A percentile compares a stretch with the other conserved stretches of the same genome.
These are phyloP conservation scores for Butorides virescens DNA, from an alignment of 2,113 vertebrate genomes.

Conservation along the genomic window DNA sequence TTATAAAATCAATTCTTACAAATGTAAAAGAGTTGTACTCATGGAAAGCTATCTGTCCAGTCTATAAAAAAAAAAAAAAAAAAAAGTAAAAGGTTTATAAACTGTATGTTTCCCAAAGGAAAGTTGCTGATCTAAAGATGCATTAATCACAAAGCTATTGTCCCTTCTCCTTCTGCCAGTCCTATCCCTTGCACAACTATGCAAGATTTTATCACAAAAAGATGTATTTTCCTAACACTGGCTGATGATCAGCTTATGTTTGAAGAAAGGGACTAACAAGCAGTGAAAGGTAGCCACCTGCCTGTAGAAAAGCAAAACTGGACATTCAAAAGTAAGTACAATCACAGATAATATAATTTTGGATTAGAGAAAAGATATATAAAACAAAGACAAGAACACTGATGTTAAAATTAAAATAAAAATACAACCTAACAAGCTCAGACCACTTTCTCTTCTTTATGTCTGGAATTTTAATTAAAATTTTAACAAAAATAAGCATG, in stretches of 20 bases:
- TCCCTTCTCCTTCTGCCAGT: background rate
- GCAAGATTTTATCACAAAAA: background rate
- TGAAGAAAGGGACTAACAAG: background rate
- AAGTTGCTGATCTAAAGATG: background rate
- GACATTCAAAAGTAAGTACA: background rate
- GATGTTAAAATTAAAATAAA: background rate
- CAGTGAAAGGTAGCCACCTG: conserved; percentile 21
- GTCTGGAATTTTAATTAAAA: background rate
- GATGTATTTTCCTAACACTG: background rate
- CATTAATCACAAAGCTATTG: background rate
- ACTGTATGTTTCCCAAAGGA: background rate
- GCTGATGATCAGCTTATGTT: background rate
- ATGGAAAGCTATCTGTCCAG: background rate
- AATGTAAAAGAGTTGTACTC: background rate
- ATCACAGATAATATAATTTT: background rate
- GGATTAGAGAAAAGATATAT: background rate
- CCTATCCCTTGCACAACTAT: background rate
- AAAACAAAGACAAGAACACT: background rate
- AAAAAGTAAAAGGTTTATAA: background rate
- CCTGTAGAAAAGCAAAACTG: background rate
- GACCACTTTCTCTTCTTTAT: background rate
- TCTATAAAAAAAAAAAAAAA: background rate
- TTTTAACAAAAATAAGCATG: conserved; percentile 7
- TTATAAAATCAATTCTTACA: background rate
- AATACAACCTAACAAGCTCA: background rate